These are phyloP conservation scores for Onychostoma macrolepis DNA, from an alignment of 2,113 vertebrate species.

Conservation along the genomic window DNA sequence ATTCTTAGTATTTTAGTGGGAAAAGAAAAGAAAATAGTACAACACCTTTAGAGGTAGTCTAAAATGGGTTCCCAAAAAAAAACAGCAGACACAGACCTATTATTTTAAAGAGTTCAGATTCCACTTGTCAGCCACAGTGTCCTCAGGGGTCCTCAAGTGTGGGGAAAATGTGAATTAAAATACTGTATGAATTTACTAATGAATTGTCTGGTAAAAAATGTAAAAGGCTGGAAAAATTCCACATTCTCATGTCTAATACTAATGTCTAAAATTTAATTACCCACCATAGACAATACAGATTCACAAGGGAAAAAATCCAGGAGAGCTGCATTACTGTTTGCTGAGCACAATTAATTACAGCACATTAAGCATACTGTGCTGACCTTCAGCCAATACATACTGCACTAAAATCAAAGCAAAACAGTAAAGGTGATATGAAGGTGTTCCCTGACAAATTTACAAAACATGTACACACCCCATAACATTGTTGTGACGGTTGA, in stretches of 20 bases:
- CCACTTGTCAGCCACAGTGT: not conserved
- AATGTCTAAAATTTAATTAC: not conserved
- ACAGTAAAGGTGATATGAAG: not conserved
- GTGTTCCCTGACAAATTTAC: not conserved
- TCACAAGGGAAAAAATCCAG: not conserved
- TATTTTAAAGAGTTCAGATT: not conserved
- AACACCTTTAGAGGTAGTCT: not conserved
- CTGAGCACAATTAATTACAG: not conserved
- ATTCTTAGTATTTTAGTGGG: not conserved
- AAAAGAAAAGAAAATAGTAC: not conserved
- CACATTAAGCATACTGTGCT: not conserved
- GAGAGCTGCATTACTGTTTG: not conserved
- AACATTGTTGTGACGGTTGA: not conserved
- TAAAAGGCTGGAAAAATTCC: not conserved
- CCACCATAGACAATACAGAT: not conserved
- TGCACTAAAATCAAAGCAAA: not conserved
- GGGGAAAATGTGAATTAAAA: not conserved
- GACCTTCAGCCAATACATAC: not conserved
- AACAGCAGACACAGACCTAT: not conserved
- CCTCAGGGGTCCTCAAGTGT: not conserved
- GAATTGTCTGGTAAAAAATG: not conserved
- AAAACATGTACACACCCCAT: slow-evolving; percentile 28
- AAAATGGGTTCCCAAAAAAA: not conserved
- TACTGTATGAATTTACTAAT: not conserved
- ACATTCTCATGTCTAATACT: not conserved